Conservation (phyloP, 2,113 vertebrate genomes). For the Amia ocellicauda region DNA sequence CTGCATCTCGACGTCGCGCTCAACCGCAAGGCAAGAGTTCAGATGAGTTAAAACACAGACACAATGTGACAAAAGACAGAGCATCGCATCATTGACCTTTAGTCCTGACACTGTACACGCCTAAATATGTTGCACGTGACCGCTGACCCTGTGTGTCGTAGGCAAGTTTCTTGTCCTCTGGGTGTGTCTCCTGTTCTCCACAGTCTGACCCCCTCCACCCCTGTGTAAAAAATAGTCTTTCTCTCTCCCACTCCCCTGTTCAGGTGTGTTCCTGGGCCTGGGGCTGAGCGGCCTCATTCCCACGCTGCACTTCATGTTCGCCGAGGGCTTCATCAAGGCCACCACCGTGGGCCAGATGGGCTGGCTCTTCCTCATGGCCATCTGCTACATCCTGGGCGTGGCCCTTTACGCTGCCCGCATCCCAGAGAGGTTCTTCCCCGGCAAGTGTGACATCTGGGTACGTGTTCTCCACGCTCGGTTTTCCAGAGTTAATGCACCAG, state of each 20-base stretch:
- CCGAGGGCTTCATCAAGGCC: constrained; percentile 29
- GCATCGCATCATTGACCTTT: too few relatives aligned
- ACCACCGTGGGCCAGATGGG: constrained; percentile 31
- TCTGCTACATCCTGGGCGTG: constrained; percentile 37
- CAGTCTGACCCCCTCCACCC: not conserved
- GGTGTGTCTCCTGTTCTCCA: not conserved
- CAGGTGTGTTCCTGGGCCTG: constrained; percentile 37
- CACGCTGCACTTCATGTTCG: constrained; percentile 35
- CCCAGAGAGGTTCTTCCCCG: constrained; percentile 38
- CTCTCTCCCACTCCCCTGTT: not conserved
- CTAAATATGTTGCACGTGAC: too few relatives aligned
- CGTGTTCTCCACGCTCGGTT: too few relatives aligned
- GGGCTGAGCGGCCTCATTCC: constrained; percentile 36
- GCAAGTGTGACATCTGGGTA: constrained; percentile 42
- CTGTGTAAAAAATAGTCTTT: too few relatives aligned
- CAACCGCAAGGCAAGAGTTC: not conserved
- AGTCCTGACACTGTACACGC: too few relatives aligned
- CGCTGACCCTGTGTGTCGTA: too few relatives aligned
- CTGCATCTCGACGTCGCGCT: not conserved
- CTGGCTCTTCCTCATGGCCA: constrained; percentile 38
- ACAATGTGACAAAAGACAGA: too few relatives aligned
- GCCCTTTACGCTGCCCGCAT: constrained; percentile 34
- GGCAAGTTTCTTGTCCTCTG: too few relatives aligned
- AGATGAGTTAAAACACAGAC: not conserved
- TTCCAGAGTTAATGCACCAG: too few relatives aligned